Conservation (phyloP, 2,113 vertebrate species). For the Syngnathus floridae region DNA sequence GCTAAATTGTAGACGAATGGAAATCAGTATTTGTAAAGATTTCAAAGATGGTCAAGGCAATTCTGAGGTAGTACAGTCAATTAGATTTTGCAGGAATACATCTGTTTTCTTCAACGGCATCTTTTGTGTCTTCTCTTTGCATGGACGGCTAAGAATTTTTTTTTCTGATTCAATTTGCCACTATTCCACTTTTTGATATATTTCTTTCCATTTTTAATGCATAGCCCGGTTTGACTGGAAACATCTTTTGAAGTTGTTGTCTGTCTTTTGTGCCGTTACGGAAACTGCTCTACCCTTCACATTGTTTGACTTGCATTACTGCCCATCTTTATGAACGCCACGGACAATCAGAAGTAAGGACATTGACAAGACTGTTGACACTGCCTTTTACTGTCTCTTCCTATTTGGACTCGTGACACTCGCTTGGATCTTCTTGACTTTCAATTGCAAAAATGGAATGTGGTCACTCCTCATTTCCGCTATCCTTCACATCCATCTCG, state of each 20-base stretch:
- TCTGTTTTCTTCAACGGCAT: conserved; percentile 44
- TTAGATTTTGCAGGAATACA: conserved; percentile 54
- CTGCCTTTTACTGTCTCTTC: conserved; percentile 54
- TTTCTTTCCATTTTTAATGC: conserved; percentile 37
- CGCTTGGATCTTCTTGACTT: conserved; percentile 59
- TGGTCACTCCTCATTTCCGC: conserved; percentile 24
- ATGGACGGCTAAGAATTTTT: conserved; percentile 54
- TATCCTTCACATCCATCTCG: conserved; percentile 21
- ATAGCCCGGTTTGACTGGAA: conserved; percentile 45
- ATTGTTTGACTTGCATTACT: conserved; percentile 53
- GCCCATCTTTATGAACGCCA: conserved; percentile 64
- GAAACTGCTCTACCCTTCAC: conserved; percentile 58
- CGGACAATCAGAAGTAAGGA: conserved; percentile 67
- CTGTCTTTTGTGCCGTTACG: conserved; percentile 50
- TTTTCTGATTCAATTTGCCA: conserved; percentile 63
- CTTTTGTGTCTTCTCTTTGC: conserved; percentile 56
- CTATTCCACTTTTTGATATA: conserved; percentile 63
- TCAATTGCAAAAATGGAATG: background rate
- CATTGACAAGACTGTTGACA: conserved; percentile 63
- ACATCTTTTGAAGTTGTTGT: conserved; percentile 39
- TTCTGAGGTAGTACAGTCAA: conserved; percentile 39
- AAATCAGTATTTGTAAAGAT: no score
- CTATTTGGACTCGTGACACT: conserved; percentile 56
- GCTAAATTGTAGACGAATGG: no score
- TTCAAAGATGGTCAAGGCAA: conserved; percentile 15